phyloP scores from a whole-genome alignment of 2,888 invertebrate species.

The Cremastinae sp. region DNA sequence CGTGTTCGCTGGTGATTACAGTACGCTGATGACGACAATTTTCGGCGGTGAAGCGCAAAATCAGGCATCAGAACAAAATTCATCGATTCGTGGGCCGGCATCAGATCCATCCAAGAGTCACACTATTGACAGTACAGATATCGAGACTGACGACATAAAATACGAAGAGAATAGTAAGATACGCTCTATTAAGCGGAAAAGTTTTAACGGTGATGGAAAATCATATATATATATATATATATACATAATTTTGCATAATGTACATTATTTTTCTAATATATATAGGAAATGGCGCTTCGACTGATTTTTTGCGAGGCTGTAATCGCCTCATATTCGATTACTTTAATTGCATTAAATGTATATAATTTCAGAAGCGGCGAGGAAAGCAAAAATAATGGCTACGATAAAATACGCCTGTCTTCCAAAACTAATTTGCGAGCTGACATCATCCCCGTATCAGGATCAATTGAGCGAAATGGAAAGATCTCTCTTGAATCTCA shows the following conservation, averaged over 20 bases:
- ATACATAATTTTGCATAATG: too few species aligned
- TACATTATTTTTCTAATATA: too few species aligned
- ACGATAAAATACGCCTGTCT: slow-evolving; percentile 85
- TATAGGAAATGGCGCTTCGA: too few species aligned
- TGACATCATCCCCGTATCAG: slow-evolving; percentile 84
- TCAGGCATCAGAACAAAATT: slow-evolving; percentile 31
- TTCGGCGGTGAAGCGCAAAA: slow-evolving; percentile 79
- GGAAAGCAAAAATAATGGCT: slow-evolving; percentile 82
- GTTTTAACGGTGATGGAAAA: slow-evolving; percentile 22
- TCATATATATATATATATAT: not conserved
- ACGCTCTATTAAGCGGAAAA: slow-evolving; percentile 19
- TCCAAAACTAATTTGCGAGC: slow-evolving; percentile 85
- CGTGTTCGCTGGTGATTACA: slow-evolving; percentile 83
- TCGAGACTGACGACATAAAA: slow-evolving; percentile 67
- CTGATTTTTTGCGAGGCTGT: too few species aligned
- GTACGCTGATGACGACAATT: slow-evolving; percentile 80
- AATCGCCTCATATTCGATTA: too few species aligned
- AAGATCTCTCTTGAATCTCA: slow-evolving; percentile 83
- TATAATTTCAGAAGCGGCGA: slow-evolving; percentile 77
- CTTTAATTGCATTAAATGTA: slow-evolving; percentile 14
- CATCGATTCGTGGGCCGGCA: slow-evolving; percentile 61
- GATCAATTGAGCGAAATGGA: slow-evolving; percentile 84
- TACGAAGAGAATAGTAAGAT: slow-evolving; percentile 81
- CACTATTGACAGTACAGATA: slow-evolving; percentile 74
- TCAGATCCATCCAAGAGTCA: slow-evolving; percentile 70